Conservation (phyloP, 2,113 vertebrate species). For the Microcebus tavaratra region DNA sequence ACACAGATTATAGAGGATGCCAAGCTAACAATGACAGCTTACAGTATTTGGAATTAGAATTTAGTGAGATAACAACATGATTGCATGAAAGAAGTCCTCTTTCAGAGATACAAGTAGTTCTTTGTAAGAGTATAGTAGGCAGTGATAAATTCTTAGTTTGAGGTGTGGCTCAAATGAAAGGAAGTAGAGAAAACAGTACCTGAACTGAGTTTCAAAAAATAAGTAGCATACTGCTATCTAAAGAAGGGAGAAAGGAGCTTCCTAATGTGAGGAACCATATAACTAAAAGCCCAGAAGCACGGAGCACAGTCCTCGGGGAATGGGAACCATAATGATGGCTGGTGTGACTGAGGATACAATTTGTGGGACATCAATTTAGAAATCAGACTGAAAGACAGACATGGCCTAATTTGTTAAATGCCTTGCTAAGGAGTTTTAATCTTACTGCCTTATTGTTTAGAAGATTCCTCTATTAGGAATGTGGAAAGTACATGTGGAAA, state of each 20-base stretch:
- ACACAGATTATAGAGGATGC: neutral
- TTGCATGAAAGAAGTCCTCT: neutral
- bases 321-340: neutral
- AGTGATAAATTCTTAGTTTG: neutral
- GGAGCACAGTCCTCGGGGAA: neutral
- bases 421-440: neutral
- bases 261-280: neutral
- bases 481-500: slow-evolving; percentile 2
- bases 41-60: neutral
- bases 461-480: neutral
- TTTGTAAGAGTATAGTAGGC: neutral
- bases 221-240: neutral
- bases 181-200: neutral
- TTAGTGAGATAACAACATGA: neutral
- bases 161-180: neutral
- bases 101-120: neutral
- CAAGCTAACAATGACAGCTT: neutral
- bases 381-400: neutral
- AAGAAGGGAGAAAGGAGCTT: neutral
- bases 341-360: neutral
- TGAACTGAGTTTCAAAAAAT: slow-evolving; percentile 23
- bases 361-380: neutral
- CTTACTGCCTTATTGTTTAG: neutral
- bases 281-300: neutral
- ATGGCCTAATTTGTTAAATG: neutral